Conservation (phyloP, 2,797 vertebrate species). For the Halcyon badia region DNA sequence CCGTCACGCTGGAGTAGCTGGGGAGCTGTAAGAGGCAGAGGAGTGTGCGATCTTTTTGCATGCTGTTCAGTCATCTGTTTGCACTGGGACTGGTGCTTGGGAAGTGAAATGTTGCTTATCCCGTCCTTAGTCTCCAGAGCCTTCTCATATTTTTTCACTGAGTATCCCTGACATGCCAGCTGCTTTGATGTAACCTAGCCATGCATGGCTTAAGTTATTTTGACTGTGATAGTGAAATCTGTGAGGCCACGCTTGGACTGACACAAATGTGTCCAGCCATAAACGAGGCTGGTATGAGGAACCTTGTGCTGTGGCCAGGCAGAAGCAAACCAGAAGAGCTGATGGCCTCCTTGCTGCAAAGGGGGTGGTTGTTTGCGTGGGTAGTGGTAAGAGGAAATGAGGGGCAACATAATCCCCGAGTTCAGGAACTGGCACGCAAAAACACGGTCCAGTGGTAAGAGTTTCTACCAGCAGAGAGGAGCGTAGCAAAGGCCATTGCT, state of each 20-base stretch:
- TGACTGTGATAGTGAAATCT: background rate
- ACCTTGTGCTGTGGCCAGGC: background rate
- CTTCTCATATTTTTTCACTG: slow-evolving; percentile 18
- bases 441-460: background rate
- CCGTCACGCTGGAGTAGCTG: rapidly evolving
- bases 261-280: background rate
- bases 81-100: background rate
- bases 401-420: background rate
- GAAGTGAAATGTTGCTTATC: slow-evolving; percentile 3
- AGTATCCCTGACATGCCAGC: background rate
- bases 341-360: background rate
- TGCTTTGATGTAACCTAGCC: background rate
- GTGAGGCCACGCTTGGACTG: background rate
- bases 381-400: background rate
- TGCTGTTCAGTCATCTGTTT: slow-evolving; percentile 27
- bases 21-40: background rate
- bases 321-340: background rate
- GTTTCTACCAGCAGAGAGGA: background rate
- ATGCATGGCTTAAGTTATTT: background rate
- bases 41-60: background rate
- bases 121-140: background rate
- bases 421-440: background rate
- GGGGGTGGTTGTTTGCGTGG: rapidly evolving
- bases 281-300: background rate
- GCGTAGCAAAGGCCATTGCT: background rate